Conservation (phyloP, 2,888 invertebrate genomes). For the Ommatoiulus sabulosus region DNA sequence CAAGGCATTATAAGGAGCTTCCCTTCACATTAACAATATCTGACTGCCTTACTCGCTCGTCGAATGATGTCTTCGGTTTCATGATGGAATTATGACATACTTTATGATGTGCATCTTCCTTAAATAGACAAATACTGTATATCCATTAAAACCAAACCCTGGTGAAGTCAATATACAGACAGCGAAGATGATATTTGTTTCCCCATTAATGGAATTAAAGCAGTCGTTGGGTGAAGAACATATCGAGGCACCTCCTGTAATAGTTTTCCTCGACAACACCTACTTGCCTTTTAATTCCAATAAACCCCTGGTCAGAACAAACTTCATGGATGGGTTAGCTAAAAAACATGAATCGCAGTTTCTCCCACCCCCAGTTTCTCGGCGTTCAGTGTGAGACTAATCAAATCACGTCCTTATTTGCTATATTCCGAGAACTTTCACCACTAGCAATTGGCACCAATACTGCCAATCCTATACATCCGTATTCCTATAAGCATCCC, state of each 20-base stretch:
- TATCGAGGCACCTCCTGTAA: background rate
- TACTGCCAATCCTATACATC: constrained; percentile 46
- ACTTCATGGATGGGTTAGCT: constrained; percentile 31
- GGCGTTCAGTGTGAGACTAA: constrained; percentile 53
- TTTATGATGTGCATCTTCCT: background rate
- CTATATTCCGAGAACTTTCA: constrained; percentile 49
- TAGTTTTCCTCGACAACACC: constrained; percentile 36
- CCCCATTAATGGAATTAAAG: background rate
- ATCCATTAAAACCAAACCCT: background rate
- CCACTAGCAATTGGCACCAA: constrained; percentile 57
- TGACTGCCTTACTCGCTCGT: too few relatives aligned
- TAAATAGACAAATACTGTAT: background rate
- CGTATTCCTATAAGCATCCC: constrained; percentile 49
- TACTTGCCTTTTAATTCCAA: constrained; percentile 30
- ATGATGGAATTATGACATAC: background rate
- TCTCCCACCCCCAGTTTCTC: constrained; percentile 17
- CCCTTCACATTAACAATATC: too few relatives aligned
- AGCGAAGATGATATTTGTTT: background rate
- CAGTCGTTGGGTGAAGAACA: constrained; percentile 15
- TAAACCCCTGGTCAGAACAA: constrained; percentile 40
- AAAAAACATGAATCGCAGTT: constrained; percentile 17
- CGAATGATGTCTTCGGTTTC: too few relatives aligned
- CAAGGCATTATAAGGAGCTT: too few relatives aligned
- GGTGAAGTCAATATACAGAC: background rate
- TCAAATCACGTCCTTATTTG: constrained; percentile 58